Conservation (phyloP, 2,113 vertebrate species). For the Labeo rohita region DNA sequence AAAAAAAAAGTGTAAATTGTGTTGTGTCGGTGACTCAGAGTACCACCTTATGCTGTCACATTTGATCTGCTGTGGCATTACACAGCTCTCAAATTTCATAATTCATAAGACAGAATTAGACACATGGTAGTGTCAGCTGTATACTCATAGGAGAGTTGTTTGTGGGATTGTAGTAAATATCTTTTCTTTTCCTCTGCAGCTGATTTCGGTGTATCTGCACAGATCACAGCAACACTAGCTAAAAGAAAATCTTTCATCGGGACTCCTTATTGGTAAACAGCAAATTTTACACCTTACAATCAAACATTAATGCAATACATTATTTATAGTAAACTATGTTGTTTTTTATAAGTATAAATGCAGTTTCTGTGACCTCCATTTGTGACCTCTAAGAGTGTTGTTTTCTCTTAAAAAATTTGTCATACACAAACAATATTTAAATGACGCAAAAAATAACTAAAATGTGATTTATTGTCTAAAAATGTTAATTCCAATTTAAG, state of each 20-base stretch:
- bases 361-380: neutral
- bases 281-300: neutral
- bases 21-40: slow-evolving; percentile 12
- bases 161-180: neutral
- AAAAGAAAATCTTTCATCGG: slow-evolving; percentile 61
- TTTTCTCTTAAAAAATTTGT: neutral
- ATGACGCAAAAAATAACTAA: neutral
- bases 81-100: slow-evolving; percentile 12
- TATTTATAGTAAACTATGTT: neutral
- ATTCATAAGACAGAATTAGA: neutral
- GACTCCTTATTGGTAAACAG: slow-evolving; percentile 56
- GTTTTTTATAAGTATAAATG: neutral
- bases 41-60: slow-evolving; percentile 7
- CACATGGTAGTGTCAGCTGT: neutral
- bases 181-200: slow-evolving; percentile 41
- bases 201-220: slow-evolving; percentile 60
- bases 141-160: neutral
- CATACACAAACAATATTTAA: neutral
- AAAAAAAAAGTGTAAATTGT: neutral
- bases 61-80: slow-evolving; percentile 19
- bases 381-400: neutral
- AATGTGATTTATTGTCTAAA: no score
- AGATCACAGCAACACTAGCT: slow-evolving; percentile 57
- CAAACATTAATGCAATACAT: neutral
- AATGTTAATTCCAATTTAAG: neutral